Evolutionary conservation across 1,140 invertebrate genomes (phyloP), one percentile per base, ranked within the genome.

Genomic region (Bombus waltoni): DNA sequence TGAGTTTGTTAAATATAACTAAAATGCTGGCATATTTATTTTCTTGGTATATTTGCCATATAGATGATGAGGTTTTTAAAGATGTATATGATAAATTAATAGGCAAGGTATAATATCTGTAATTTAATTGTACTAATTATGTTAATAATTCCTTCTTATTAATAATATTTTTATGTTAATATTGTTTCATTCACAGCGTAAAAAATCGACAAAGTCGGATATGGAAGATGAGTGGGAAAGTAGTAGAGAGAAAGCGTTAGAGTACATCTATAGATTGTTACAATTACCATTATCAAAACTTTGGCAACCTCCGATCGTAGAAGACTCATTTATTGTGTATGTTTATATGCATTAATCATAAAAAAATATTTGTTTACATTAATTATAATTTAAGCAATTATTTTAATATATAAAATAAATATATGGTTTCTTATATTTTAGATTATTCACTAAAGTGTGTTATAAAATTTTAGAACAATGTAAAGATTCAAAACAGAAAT

Each of bases 311-410:
- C 97, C 97, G 9, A 95, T 98, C 38, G 96, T 97, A 71, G 98
- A 98, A 92, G 97, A 98, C 91, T 96, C 97, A 88, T 98, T 98
- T 96, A 96, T 98, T n/a, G 96, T 96, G 97, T 98, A 95, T 96
- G 96, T 80, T 81, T 81, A 53, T 85, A 85, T 0, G 18, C 18
- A 65, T 35, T 83, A 71, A 53, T 53, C 18, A 6, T 53, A 0
- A 53, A 53, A 53, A 53, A 71, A 66, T 18, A 35, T 15, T 83
- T 79, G 53, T 47, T 70, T 28, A 22, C 18, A 13, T 70, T 40
- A 57, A 40, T 28, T 44, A n/a, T 13, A 79, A 22, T 38, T 68
- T 76, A 32, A 66, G 8, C 22, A 42, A 42, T 35, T 76, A 62
- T 76, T 80, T 35, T 83, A 13, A 72, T 85, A 59, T 47, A 66